Conservation (phyloP, 1,140 invertebrate species). For the Nasonia giraulti region DNA sequence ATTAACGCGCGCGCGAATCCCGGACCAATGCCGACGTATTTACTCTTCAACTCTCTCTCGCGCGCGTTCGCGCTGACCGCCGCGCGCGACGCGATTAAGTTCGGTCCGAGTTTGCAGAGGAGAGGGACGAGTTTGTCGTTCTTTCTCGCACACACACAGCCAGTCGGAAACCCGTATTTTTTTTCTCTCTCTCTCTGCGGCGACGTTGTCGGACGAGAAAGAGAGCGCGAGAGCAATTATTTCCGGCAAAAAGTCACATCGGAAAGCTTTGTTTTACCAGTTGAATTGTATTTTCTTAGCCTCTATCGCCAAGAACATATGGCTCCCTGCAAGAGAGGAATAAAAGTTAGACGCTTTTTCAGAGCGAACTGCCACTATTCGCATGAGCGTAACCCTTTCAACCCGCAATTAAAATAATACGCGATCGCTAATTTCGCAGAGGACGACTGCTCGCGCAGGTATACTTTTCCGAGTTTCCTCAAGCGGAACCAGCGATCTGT, state of each 20-base stretch:
- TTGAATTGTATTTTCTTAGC: constrained; percentile 24
- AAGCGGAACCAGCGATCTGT: constrained; percentile 42
- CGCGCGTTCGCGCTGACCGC: neutral
- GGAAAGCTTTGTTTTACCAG: constrained; percentile 24
- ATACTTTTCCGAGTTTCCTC: neutral
- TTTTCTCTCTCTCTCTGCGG: neutral
- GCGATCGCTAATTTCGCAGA: constrained; percentile 36
- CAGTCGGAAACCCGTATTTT: neutral
- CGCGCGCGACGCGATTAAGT: neutral
- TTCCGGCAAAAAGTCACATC: constrained; percentile 17
- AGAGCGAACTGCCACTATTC: neutral
- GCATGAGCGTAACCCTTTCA: constrained; percentile 25
- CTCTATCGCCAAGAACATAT: constrained; percentile 7
- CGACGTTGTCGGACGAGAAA: neutral
- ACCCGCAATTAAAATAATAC: constrained; percentile 39
- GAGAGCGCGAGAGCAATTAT: constrained; percentile 21
- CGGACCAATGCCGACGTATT: neutral
- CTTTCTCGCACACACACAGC: neutral
- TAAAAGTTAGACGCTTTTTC: constrained; percentile 13
- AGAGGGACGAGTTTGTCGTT: neutral
- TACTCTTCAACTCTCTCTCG: neutral
- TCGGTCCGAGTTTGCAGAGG: neutral
- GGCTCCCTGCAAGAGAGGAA: neutral
- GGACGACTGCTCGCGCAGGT: neutral
- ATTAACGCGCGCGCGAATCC: neutral